Percentiles rank a stretch among this genome's conserved stretches.
Conservation (phyloP, 2,113 vertebrate genomes). For the Herpailurus yagouaroundi region DNA sequence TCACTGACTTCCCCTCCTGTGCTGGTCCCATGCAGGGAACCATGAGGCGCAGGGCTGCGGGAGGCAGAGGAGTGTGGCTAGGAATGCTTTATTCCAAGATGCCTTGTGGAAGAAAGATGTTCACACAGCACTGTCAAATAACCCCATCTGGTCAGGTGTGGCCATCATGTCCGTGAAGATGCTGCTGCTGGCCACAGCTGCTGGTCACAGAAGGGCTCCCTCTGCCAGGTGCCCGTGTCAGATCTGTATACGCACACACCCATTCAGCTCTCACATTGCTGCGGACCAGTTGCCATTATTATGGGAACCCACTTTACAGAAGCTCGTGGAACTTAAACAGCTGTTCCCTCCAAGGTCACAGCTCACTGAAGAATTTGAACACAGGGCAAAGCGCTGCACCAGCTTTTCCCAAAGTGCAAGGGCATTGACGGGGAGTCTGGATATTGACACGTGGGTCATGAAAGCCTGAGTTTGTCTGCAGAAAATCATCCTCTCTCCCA, state of each 20-base stretch:
- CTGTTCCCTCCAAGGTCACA: not conserved
- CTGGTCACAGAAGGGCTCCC: rapidly evolving
- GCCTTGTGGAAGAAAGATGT: not conserved
- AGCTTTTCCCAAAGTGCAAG: not conserved
- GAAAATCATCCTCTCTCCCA: not conserved
- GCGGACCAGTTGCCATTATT: not conserved
- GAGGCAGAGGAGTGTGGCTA: rapidly evolving
- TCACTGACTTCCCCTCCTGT: too few species aligned
- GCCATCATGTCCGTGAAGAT: rapidly evolving
- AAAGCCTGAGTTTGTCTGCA: not conserved
- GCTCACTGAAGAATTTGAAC: not conserved
- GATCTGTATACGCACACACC: rapidly evolving
- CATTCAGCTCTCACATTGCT: not conserved
- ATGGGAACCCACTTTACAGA: not conserved
- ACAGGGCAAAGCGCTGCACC: not conserved
- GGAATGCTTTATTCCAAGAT: not conserved
- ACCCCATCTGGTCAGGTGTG: not conserved
- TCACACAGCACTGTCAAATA: not conserved
- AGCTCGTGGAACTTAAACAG: not conserved
- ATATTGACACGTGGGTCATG: rapidly evolving
- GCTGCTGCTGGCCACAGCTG: rapidly evolving
- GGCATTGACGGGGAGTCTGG: rapidly evolving
- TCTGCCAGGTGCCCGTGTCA: rapidly evolving
- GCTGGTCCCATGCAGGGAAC: not conserved
- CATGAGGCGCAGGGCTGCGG: rapidly evolving